Conservation (phyloP, 64 coral and sea anemone species). For the Montipora cactus region DNA sequence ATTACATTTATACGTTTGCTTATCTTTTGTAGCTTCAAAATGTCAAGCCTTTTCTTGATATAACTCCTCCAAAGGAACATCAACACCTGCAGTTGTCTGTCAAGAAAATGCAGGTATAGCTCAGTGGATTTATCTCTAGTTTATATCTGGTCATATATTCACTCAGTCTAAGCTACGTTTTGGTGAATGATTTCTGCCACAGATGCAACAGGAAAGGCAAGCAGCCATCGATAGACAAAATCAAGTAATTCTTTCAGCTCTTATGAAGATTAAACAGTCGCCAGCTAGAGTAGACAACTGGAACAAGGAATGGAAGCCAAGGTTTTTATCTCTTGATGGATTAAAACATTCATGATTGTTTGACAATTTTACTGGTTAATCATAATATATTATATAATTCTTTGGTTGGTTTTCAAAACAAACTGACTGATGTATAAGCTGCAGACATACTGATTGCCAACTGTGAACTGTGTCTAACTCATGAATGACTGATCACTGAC, state of each 20-base stretch:
- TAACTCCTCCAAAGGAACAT: slow-evolving; percentile 56
- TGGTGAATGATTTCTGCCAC: not conserved
- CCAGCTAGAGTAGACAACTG: slow-evolving; percentile 49
- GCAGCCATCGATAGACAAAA: slow-evolving; percentile 71
- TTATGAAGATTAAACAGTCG: slow-evolving; percentile 64
- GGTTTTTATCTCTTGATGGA: slow-evolving; percentile 14
- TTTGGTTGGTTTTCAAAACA: too few species aligned
- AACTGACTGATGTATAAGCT: too few species aligned
- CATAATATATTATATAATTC: too few species aligned
- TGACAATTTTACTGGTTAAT: not conserved
- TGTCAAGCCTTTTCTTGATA: slow-evolving; percentile 58
- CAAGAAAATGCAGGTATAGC: slow-evolving; percentile 63
- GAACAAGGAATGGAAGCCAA: slow-evolving; percentile 71
- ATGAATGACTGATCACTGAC: too few species aligned
- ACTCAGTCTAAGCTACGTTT: not conserved
- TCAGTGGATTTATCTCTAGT: not conserved
- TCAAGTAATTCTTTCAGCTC: slow-evolving; percentile 44
- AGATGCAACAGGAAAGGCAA: slow-evolving; percentile 76
- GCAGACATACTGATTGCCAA: too few species aligned
- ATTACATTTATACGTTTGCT: not conserved
- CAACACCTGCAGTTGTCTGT: slow-evolving; percentile 52
- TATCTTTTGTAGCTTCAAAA: slow-evolving; percentile 55
- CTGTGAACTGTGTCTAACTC: too few species aligned
- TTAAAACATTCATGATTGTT: not conserved
- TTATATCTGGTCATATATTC: not conserved